These are phyloP conservation scores for Arizona elegans DNA, from an alignment of 2,113 vertebrate genomes.

Conservation along the genomic window DNA sequence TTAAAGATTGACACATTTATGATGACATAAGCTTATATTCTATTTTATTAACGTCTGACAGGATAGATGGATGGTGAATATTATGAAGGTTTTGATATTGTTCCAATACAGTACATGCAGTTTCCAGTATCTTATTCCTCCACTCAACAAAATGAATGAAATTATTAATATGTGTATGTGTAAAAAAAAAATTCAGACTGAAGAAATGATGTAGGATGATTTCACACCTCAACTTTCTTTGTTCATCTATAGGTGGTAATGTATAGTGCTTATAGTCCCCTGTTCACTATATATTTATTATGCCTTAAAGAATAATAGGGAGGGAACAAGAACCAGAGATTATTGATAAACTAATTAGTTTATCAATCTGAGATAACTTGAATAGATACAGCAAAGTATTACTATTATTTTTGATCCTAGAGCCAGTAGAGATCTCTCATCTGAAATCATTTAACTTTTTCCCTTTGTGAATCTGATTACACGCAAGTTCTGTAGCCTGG, in stretches of 20 bases:
- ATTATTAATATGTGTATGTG: not conserved
- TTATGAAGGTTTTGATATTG: not conserved
- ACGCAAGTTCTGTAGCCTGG: not conserved
- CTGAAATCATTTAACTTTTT: not conserved
- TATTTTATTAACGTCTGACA: not conserved
- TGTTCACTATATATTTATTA: not conserved
- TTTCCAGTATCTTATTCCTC: not conserved
- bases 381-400: not conserved
- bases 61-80: not conserved
- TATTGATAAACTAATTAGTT: not conserved
- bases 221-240: not conserved
- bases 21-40: not conserved
- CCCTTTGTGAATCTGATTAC: conserved; percentile 1
- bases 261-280: not conserved
- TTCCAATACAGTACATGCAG: not conserved
- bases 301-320: not conserved
- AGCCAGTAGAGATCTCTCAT: not conserved
- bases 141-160: not conserved
- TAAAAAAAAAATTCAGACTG: not conserved
- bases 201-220: not conserved
- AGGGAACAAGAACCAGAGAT: not conserved
- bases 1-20: not conserved
- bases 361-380: not conserved
- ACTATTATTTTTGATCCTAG: not conserved
- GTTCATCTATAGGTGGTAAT: not conserved